Percentiles rank a stretch among this genome's conserved stretches.
Evolutionary conservation across 2,113 vertebrate genomes (phyloP).

Genomic region (Campylomormyrus tamandua): DNA sequence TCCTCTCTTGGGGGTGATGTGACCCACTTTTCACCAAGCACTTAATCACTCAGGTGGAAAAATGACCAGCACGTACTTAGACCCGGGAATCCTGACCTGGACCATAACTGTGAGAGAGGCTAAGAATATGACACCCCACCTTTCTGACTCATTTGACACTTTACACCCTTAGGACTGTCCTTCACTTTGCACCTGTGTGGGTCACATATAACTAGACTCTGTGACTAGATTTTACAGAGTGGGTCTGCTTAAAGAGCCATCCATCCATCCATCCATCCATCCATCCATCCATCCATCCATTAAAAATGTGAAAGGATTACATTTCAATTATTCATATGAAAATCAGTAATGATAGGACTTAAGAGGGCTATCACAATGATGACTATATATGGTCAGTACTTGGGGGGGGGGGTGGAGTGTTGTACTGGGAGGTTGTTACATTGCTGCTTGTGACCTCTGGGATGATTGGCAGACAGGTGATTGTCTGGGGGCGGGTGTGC

Average conservation of each 20-base stretch:
- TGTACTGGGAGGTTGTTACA: not conserved
- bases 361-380: not conserved
- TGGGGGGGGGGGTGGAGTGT: not conserved
- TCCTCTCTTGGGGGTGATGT: not conserved
- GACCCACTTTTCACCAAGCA: not conserved
- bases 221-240: not conserved
- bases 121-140: not conserved
- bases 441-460: not conserved
- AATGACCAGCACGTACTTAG: not conserved
- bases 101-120: not conserved
- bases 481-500: not conserved
- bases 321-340: not conserved
- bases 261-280: not conserved
- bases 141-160: not conserved
- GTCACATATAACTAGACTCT: not conserved
- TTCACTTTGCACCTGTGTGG: not conserved
- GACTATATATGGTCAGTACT: not conserved
- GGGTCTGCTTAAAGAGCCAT: not conserved
- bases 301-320: not conserved
- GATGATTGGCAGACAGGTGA: not conserved
- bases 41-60: not conserved
- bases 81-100: not conserved
- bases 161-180: not conserved
- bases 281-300: not conserved
- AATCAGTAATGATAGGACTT: not conserved